Evolutionary conservation across 1,140 invertebrate species (phyloP).

Genomic region (Liolophura sinensis): DNA sequence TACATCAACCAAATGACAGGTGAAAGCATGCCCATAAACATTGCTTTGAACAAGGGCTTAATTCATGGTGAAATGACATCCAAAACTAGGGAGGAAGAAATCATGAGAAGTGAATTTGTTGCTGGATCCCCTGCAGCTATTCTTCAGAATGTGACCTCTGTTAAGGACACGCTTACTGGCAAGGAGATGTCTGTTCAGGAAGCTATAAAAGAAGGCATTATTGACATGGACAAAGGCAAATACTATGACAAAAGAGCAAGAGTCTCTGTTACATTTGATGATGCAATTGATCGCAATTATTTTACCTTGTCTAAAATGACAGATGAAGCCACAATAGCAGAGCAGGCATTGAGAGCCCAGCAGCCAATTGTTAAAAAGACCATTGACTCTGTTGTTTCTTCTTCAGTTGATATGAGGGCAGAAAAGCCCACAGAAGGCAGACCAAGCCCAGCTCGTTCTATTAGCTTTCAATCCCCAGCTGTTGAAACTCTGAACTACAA

Average conservation of each 20-base stretch:
- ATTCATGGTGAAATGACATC: slow-evolving; percentile 61
- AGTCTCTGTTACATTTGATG: slow-evolving; percentile 61
- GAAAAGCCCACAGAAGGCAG: too few relatives aligned
- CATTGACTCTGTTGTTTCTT: too few relatives aligned
- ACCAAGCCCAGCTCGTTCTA: too few relatives aligned
- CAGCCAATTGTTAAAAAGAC: too few relatives aligned
- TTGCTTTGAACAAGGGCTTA: slow-evolving; percentile 66
- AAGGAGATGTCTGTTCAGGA: slow-evolving; percentile 72
- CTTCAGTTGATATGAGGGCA: too few relatives aligned
- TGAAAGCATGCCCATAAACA: slow-evolving; percentile 63
- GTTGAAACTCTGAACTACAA: too few relatives aligned
- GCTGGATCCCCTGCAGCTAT: slow-evolving; percentile 37
- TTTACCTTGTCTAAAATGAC: slow-evolving; percentile 46
- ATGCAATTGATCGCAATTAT: slow-evolving; percentile 44
- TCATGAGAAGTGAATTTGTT: slow-evolving; percentile 41
- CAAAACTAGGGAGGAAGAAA: slow-evolving; percentile 42
- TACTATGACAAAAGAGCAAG: slow-evolving; percentile 76
- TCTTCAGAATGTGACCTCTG: slow-evolving; percentile 67
- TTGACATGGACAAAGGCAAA: slow-evolving; percentile 81
- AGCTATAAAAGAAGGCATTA: slow-evolving; percentile 68
- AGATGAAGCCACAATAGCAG: slow-evolving; percentile 21
- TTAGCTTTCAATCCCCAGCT: too few relatives aligned
- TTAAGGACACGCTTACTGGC: slow-evolving; percentile 75
- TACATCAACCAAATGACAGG: slow-evolving; percentile 77
- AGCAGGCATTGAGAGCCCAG: too few relatives aligned